phyloP scores from a whole-genome alignment of 2,888 invertebrate genomes.

The Diogma glabrata region DNA sequence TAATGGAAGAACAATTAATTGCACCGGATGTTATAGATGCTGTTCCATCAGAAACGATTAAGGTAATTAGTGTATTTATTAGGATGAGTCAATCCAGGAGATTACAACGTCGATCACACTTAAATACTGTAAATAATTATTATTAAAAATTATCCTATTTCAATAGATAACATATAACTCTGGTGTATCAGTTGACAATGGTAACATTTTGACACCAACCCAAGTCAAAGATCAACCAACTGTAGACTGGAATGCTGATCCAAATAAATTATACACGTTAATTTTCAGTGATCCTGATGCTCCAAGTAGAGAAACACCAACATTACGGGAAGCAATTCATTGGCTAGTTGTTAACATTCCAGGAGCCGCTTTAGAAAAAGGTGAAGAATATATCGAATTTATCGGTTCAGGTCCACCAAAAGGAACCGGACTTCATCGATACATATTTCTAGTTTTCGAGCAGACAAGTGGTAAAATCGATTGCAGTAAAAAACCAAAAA shows the following conservation, averaged over 20 bases:
- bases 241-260: slow-evolving; percentile 52
- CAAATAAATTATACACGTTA: slow-evolving; percentile 54
- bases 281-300: slow-evolving; percentile 76
- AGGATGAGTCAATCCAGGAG: too few relatives aligned
- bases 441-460: slow-evolving; percentile 55
- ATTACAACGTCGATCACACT: too few relatives aligned
- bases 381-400: slow-evolving; percentile 45
- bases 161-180: too few relatives aligned
- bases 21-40: too few relatives aligned
- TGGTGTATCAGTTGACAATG: slow-evolving; percentile 44
- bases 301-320: slow-evolving; percentile 46
- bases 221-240: slow-evolving; percentile 61
- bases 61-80: too few relatives aligned
- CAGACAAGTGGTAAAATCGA: slow-evolving; percentile 45
- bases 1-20: too few relatives aligned
- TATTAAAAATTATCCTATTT: too few relatives aligned
- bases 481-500: slow-evolving; percentile 39
- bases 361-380: slow-evolving; percentile 41
- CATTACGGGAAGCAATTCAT: slow-evolving; percentile 52
- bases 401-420: slow-evolving; percentile 49
- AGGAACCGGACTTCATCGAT: slow-evolving; percentile 52
- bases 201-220: slow-evolving; percentile 65
- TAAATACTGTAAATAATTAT: too few relatives aligned
- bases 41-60: too few relatives aligned
- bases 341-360: slow-evolving; percentile 53